Evolutionary conservation across 2,888 invertebrate genomes (phyloP), one percentile per base, ranked within the genome.

Genomic region (Polylopha cassiicola): DNA sequence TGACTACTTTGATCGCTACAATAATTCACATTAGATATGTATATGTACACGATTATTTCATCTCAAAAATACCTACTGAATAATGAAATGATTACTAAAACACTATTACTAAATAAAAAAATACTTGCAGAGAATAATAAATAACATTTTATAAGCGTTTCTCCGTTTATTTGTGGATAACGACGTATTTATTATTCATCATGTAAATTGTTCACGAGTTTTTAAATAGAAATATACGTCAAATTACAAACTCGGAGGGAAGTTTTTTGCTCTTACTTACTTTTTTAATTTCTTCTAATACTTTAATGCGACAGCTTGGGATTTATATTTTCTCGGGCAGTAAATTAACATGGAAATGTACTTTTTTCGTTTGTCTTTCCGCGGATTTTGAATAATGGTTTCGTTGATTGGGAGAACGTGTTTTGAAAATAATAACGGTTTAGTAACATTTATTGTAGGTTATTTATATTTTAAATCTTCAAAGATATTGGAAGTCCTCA

Each of bases 151-250:
- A 64, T 69, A 66, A 71, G 67, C 68, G 53, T 66, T 68, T 53
- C 48, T 48, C 50, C 57, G 65, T 80, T 70, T 75, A 73, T 76
- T 76, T 71, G 61, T 59, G 60, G 58, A 65, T 65, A 63, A 60
- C 64, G 56, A 61, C 63, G 59, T 56, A 66, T 66, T 71, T 65
- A 61, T 66, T 71, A 78, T 78, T 78, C 77, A 73, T 65, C 67
- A 77, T 79, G 77, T 75, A 80, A 81, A 79, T 80, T 78, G 72
- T 78, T 73, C 60, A 50, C 51, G 65, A 74, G 63, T 76, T 73
- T 61, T 61, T 62, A 65, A 72, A 77, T 73, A 65, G 68, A 67
- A 77, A 73, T 65, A 42, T 29, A 37, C 21, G 37, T 37, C 26
- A 37, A 26, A 38, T 32, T 36, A 21, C 15, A 20, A 6, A 60